Evolutionary conservation across 2,797 vertebrate species (phyloP).

Genomic region (Perodicticus potto): DNA sequence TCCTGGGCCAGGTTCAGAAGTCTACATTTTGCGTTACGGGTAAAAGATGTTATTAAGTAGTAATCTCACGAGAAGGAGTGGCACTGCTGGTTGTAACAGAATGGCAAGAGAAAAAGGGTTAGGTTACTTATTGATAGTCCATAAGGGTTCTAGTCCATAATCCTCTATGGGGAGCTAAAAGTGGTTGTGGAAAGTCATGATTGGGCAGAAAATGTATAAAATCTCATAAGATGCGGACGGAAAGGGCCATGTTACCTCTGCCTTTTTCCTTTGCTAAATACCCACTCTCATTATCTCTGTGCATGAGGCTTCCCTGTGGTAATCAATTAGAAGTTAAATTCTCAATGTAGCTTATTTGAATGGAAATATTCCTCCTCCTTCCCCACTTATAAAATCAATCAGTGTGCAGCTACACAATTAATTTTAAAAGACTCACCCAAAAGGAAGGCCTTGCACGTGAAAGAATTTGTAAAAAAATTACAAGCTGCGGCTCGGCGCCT

Average conservation of each 20-base stretch:
- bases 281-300: neutral
- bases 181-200: neutral
- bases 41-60: conserved; percentile 3
- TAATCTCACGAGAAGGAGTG: neutral
- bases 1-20: neutral
- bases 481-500: too few relatives aligned
- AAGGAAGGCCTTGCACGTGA: neutral
- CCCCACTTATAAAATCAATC: neutral
- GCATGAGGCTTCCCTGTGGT: neutral
- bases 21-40: neutral
- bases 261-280: neutral
- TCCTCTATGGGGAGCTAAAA: neutral
- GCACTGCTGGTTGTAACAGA: neutral
- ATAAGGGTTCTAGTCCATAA: conserved; percentile 1
- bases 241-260: neutral
- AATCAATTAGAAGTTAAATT: conserved; percentile 1
- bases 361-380: neutral
- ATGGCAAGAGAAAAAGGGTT: neutral
- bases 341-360: neutral
- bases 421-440: conserved; percentile 37
- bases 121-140: neutral
- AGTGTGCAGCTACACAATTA: neutral
- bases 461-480: neutral
- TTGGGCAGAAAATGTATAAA: neutral
- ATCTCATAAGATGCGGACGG: neutral